Evolutionary conservation across 37 sponge, comb jelly and placozoan genomes (phyloP).

Genomic region (Halichondria panicea): DNA sequence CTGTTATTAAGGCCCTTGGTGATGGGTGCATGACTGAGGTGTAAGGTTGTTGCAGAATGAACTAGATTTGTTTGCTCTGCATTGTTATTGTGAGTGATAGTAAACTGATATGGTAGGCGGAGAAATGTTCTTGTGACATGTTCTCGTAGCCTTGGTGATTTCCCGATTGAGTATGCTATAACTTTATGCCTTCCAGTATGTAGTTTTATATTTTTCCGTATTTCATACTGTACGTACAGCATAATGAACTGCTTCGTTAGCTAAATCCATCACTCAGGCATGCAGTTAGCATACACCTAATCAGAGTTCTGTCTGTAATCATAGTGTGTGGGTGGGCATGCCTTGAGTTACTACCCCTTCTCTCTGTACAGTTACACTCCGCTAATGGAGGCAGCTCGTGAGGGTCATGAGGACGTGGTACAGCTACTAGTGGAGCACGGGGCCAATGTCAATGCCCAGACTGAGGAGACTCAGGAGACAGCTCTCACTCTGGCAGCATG

Average conservation of each 20-base stretch:
- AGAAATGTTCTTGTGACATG: no score
- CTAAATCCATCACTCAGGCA: background rate
- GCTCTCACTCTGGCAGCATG: constrained; percentile 84
- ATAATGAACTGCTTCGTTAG: no score
- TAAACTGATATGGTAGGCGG: no score
- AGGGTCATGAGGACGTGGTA: constrained; percentile 85
- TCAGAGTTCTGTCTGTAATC: background rate
- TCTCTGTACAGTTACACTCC: constrained; percentile 72
- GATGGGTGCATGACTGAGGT: background rate
- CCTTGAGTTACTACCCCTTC: background rate
- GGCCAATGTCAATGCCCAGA: constrained; percentile 74
- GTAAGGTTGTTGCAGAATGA: no score
- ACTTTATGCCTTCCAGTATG: no score
- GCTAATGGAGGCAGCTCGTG: constrained; percentile 88
- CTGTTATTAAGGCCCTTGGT: background rate
- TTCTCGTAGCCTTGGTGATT: no score
- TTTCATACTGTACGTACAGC: background rate
- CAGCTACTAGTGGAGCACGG: constrained; percentile 75
- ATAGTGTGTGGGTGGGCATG: constrained; percentile 5
- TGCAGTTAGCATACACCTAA: background rate
- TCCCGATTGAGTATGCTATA: no score
- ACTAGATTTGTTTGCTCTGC: no score
- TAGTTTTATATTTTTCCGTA: no score
- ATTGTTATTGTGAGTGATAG: no score
- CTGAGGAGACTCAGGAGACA: constrained; percentile 92